phyloP scores from a whole-genome alignment of 2,113 vertebrate genomes.

The cattle (Bos taurus) region ARS-UCD2.0 NC_037330.1:1710001-1710500 shows the following conservation, averaged over 20 bases:
- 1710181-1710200: not conserved
- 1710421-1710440: rapidly evolving
- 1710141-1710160: not conserved
- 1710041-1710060: rapidly evolving
- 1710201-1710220: not conserved
- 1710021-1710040: rapidly evolving
- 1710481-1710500: not conserved
- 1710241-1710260: not conserved
- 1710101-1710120: not conserved
- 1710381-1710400: rapidly evolving
- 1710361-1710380: too few species aligned
- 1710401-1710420: too few species aligned
- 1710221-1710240: not conserved
- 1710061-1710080: too few species aligned
- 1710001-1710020: not conserved
- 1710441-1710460: not conserved
- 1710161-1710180: not conserved
- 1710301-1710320: not conserved
- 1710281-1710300: not conserved
- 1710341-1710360: not conserved
- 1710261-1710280: not conserved
- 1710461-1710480: not conserved
- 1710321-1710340: not conserved
- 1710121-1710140: not conserved
- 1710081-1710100: not conserved